Conservation (phyloP, 2,113 vertebrate species). For the Labrus mixtus region DNA sequence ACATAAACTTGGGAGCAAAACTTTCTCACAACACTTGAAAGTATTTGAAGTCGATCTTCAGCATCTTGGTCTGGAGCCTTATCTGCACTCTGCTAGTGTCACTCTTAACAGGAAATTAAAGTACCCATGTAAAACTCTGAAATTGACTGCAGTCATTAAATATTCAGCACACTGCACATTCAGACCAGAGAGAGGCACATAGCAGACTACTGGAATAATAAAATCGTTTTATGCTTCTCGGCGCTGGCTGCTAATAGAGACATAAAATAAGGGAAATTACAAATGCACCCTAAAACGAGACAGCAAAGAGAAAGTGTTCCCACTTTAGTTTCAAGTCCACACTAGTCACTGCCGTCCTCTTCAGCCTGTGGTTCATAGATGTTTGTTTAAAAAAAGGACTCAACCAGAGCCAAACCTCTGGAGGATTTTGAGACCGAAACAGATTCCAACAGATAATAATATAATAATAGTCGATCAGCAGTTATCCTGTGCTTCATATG, state of each 20-base stretch:
- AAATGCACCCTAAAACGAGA: constrained; percentile 42
- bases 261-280: constrained; percentile 32
- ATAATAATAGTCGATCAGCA: too few species aligned
- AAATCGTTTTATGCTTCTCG: constrained; percentile 23
- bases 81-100: constrained; percentile 35
- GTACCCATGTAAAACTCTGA: constrained; percentile 64
- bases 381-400: not conserved
- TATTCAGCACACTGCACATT: constrained; percentile 69
- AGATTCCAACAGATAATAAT: too few species aligned
- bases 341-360: not conserved
- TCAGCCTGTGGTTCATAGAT: constrained; percentile 1
- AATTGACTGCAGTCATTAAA: constrained; percentile 79
- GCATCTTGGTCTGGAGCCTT: constrained; percentile 38
- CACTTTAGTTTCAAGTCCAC: constrained; percentile 4
- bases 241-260: constrained; percentile 17
- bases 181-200: constrained; percentile 40
- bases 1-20: constrained; percentile 18
- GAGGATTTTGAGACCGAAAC: too few species aligned
- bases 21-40: constrained; percentile 13
- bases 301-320: constrained; percentile 19
- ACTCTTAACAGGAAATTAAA: constrained; percentile 68
- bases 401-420: not conserved
- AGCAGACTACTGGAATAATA: constrained; percentile 69
- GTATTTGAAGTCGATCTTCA: constrained; percentile 28
- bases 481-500: too few species aligned